Evolutionary conservation across 2,113 vertebrate genomes (phyloP).

Genomic region (Brachyhypopomus gauderio): DNA sequence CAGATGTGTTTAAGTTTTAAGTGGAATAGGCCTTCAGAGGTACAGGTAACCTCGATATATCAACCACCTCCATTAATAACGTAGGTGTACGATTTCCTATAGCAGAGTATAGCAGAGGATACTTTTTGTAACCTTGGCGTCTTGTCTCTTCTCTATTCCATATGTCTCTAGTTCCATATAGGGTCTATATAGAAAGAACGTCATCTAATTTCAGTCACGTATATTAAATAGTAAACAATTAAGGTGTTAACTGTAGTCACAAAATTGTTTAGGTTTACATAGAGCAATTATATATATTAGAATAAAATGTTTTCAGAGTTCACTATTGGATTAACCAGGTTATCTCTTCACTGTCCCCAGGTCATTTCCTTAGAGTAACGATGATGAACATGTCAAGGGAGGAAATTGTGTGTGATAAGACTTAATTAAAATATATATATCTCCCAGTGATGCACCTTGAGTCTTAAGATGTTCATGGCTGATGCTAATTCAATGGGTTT

Average conservation of each 20-base stretch:
- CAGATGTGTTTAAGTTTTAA: conserved; percentile 7
- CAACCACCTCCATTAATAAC: conserved; percentile 7
- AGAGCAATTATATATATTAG: conserved; percentile 24
- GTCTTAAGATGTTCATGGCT: conserved; percentile 54
- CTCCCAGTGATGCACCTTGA: conserved; percentile 62
- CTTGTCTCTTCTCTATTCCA: neutral
- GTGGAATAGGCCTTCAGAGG: conserved; percentile 19
- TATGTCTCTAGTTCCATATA: neutral
- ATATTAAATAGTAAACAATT: neutral
- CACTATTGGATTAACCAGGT: conserved; percentile 5
- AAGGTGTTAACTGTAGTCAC: conserved; percentile 20
- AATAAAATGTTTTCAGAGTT: conserved; percentile 24
- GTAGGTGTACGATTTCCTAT: too few relatives aligned
- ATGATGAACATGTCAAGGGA: conserved; percentile 60
- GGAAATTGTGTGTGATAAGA: conserved; percentile 75
- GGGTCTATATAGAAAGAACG: neutral
- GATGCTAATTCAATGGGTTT: conserved; percentile 65
- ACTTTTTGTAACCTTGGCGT: neutral
- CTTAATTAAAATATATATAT: conserved; percentile 77
- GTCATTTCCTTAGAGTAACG: conserved; percentile 65
- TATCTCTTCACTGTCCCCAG: conserved; percentile 38
- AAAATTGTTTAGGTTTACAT: conserved; percentile 6
- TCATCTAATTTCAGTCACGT: conserved; percentile 24
- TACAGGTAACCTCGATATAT: neutral
- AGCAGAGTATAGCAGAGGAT: neutral